These are phyloP conservation scores for Hippocampus guttulatus DNA, from an alignment of 2,113 vertebrate species.

Conservation along the genomic window DNA sequence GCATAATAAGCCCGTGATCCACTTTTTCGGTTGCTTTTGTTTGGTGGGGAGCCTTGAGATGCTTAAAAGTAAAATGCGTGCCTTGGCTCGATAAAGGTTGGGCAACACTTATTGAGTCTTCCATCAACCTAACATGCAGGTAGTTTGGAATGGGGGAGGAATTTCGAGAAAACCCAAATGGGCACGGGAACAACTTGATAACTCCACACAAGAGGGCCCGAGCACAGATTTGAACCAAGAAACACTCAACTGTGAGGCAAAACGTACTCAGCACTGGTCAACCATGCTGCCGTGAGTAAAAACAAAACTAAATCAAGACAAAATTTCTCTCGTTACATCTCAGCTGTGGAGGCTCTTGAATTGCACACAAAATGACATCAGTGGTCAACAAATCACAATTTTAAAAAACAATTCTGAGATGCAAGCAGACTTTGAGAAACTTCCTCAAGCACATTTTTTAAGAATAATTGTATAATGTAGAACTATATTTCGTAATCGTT, in stretches of 20 bases:
- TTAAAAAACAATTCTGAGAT: no score
- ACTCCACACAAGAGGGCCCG: neutral
- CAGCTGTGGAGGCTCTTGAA: neutral
- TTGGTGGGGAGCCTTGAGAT: neutral
- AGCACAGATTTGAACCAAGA: neutral
- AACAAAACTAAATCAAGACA: neutral
- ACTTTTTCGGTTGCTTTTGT: neutral
- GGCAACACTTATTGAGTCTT: neutral
- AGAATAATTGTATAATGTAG: no score
- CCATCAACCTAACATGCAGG: no score
- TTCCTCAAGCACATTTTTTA: no score
- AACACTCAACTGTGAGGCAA: neutral
- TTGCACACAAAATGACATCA: neutral
- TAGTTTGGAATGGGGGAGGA: no score
- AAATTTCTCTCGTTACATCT: neutral
- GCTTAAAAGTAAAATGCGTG: neutral
- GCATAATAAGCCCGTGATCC: neutral
- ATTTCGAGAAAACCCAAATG: no score
- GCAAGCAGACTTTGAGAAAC: no score
- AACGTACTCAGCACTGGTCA: neutral
- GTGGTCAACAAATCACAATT: no score
- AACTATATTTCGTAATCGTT: no score
- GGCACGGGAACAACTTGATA: neutral
- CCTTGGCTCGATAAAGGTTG: neutral
- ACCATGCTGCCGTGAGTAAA: neutral